Conservation (phyloP, 2,113 vertebrate genomes). For the Ptyas mucosa region DNA sequence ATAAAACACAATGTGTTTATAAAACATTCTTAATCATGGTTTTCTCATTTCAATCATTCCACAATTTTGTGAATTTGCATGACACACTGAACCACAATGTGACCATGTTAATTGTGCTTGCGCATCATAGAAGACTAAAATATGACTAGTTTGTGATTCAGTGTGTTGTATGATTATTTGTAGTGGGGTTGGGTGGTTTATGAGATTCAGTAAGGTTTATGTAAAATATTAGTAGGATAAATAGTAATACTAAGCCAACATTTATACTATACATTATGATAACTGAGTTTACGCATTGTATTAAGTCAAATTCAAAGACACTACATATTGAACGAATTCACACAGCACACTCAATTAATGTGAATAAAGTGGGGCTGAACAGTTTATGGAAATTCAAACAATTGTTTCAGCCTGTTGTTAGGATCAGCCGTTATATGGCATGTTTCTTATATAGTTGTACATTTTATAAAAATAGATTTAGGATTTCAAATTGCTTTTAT, state of each 20-base stretch:
- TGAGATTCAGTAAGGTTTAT: constrained; percentile 6
- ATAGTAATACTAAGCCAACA: neutral
- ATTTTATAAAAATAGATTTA: neutral
- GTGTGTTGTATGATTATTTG: neutral
- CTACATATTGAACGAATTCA: neutral
- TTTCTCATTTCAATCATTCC: neutral
- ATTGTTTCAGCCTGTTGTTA: neutral
- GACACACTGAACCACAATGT: neutral
- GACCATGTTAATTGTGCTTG: neutral
- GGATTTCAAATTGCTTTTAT: neutral
- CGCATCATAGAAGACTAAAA: neutral
- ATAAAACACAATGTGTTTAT: constrained; percentile 5
- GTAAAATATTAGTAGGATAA: neutral
- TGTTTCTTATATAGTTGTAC: neutral
- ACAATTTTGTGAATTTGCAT: neutral
- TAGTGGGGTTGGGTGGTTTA: neutral
- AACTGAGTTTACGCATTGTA: neutral
- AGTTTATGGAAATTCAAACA: neutral
- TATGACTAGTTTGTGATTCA: neutral
- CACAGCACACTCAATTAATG: neutral
- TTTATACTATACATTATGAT: neutral
- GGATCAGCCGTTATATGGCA: neutral
- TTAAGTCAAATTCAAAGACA: neutral
- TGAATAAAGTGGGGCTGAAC: neutral
- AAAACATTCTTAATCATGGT: neutral